Base-by-base conservation (phyloP, 1,140 invertebrate species). In the Lepidurus couesii region DNA sequence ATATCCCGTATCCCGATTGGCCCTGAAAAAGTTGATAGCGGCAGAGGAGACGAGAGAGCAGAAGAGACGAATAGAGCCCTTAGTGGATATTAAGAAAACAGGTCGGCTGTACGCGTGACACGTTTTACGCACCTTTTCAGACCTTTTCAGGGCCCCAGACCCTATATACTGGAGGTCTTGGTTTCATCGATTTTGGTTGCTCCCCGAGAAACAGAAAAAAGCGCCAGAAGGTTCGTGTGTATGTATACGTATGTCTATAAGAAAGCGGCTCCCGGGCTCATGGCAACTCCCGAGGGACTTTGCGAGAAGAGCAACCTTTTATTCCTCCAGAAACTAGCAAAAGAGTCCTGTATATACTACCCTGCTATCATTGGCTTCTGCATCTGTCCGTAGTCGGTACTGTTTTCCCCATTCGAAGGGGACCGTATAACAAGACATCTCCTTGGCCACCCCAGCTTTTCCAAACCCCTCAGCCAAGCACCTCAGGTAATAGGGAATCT, bases 171-270 rank as follows among this genome's bases (percentile, higher is more conserved):
- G 53, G 53, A 21, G 53, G 53, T 65, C 53, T 65, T 65, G 53
- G 53, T 65, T 21, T 65, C 53, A 65, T 65, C 53, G 53, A 65
- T 65, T 65, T 65, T 65, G 53, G 53, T 34, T 65, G 53, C 53
- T 65, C 53, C 13, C 53, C 21, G 53, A 65, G 53, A 65, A 65
- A 13, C 16, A 65, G 53, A 34, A 34, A 65, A 65, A 21, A 65
- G 53, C 53, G n/a, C 53, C 16, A 65, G 53, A 65, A 65, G 53
- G 53, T 65, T 21, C 53, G 16, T 65, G 53, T 65, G 16, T 65
- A 65, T 65, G 53, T 65, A 65, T 65, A 21, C 21, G 21, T 21
- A 13, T 16, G 6, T n/a, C 53, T 21, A 65, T n/a, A 65, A 47
- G 16, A 65, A 65, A 65, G 34, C 34, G 34, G 34, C 53, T 65